phyloP scores from a whole-genome alignment of 2,113 vertebrate genomes.

The Oreochromis tanganicae region DNA sequence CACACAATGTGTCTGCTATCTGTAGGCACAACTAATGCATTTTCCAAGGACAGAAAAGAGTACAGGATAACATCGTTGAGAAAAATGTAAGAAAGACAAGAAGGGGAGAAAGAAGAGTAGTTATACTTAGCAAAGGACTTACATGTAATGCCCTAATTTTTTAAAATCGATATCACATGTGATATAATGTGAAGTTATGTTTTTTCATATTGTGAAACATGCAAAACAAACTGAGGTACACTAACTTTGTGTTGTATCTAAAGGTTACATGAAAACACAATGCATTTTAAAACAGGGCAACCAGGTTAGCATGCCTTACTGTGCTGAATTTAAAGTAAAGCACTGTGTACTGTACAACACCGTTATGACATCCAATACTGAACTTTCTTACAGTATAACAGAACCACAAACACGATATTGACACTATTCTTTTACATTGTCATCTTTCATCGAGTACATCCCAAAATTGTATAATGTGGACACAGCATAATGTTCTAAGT shows the following conservation, averaged over 20 bases:
- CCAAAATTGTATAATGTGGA: background rate
- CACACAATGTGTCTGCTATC: background rate
- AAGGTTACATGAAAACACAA: background rate
- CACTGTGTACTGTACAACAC: background rate
- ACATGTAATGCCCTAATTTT: background rate
- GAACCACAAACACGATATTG: background rate
- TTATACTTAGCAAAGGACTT: background rate
- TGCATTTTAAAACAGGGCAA: background rate
- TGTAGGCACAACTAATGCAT: background rate
- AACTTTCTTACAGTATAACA: background rate
- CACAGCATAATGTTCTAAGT: background rate
- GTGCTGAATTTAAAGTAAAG: background rate
- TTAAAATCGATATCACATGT: fast-evolving
- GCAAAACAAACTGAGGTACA: background rate
- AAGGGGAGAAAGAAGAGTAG: background rate
- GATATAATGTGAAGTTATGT: background rate
- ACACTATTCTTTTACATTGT: background rate
- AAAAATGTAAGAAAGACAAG: background rate
- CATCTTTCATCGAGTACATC: background rate
- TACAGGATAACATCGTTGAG: fast-evolving
- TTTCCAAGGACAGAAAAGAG: background rate
- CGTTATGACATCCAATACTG: background rate
- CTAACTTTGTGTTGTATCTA: background rate
- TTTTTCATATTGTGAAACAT: background rate
- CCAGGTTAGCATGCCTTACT: background rate